phyloP scores from a whole-genome alignment of 2,113 vertebrate species.

The Oncorhynchus kisutch region DNA sequence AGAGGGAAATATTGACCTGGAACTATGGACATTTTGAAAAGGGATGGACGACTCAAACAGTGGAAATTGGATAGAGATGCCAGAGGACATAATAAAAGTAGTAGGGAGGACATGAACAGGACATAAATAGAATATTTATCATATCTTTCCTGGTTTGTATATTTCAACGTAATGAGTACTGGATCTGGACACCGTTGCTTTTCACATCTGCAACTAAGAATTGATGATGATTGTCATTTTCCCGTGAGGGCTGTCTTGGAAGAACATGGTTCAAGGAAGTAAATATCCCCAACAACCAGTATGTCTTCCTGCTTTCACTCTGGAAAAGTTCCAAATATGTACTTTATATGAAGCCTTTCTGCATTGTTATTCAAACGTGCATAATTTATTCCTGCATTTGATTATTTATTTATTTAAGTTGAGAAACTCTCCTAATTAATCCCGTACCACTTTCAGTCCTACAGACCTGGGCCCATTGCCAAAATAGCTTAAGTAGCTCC shows the following conservation, averaged over 20 bases:
- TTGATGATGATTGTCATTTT: no score
- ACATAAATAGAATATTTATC: not conserved
- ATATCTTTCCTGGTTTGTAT: not conserved
- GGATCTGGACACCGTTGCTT: not conserved
- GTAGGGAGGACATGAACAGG: not conserved
- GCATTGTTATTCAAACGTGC: not conserved
- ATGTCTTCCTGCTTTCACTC: not conserved
- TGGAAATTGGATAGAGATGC: not conserved
- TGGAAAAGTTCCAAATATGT: not conserved
- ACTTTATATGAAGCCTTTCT: not conserved
- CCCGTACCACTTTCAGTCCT: not conserved
- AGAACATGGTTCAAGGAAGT: no score
- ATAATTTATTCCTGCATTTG: not conserved
- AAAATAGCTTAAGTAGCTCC: not conserved
- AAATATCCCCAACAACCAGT: not conserved
- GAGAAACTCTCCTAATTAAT: not conserved
- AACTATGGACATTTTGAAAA: conserved; percentile 23
- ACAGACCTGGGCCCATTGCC: not conserved
- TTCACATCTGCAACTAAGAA: no score
- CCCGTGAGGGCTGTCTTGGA: no score
- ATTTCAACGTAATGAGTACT: no score
- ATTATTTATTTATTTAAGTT: no score
- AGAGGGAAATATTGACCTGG: conserved; percentile 45
- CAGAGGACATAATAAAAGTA: conserved; percentile 1
- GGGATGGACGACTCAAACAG: not conserved